Evolutionary conservation across 64 coral and sea anemone genomes (phyloP).

Genomic region (Cladopsammia gracilis): DNA sequence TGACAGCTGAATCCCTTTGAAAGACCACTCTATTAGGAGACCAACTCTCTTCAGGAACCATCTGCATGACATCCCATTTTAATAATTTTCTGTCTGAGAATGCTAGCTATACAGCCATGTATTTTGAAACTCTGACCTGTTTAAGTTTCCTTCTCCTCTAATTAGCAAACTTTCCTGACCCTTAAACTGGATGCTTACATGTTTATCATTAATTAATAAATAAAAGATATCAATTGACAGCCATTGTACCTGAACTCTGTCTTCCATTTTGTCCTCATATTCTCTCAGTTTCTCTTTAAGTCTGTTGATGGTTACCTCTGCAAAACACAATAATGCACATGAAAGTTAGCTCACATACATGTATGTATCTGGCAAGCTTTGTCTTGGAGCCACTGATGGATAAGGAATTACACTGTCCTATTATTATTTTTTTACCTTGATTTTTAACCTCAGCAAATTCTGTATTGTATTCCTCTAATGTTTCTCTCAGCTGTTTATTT

Average conservation of each 20-base stretch:
- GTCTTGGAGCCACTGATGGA: too few species aligned
- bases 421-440: constrained; percentile 74
- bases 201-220: background rate
- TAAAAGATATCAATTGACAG: background rate
- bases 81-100: too few species aligned
- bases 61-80: too few species aligned
- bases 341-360: background rate
- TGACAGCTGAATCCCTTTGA: too few species aligned
- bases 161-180: too few species aligned
- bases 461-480: constrained; percentile 95
- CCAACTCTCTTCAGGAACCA: too few species aligned
- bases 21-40: too few species aligned
- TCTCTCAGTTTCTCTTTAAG: constrained; percentile 95
- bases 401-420: background rate
- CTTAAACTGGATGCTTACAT: background rate
- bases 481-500: constrained; percentile 96
- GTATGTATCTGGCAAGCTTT: too few species aligned
- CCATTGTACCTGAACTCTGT: constrained; percentile 85
- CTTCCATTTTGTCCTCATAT: constrained; percentile 99
- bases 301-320: constrained; percentile 96
- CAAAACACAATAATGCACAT: background rate
- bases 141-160: too few species aligned
- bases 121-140: too few species aligned
- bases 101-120: too few species aligned
- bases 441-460: constrained; percentile 99